Conservation (phyloP, 2,797 vertebrate species). For the Salmo trutta region DNA sequence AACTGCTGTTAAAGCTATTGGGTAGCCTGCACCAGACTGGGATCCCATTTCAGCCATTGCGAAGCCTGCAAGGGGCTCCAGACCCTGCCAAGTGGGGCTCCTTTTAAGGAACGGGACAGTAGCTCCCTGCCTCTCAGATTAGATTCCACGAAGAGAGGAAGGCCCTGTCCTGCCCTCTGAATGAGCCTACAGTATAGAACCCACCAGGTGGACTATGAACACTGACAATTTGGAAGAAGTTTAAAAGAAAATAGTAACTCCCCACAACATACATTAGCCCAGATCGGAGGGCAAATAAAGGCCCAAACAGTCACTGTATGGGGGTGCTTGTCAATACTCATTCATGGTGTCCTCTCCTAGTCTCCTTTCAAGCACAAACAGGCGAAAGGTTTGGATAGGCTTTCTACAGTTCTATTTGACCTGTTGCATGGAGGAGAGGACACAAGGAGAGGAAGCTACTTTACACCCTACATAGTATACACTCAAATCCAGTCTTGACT, state of each 20-base stretch:
- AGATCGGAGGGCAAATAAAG: background rate
- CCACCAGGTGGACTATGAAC: background rate
- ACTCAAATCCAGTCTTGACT: conserved; percentile 53
- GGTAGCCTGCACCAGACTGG: conserved; percentile 47
- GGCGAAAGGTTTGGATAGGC: background rate
- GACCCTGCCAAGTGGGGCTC: conserved; percentile 61
- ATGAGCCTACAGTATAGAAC: too few relatives aligned
- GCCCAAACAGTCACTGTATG: background rate
- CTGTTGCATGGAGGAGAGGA: background rate
- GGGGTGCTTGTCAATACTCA: background rate
- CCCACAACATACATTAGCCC: background rate
- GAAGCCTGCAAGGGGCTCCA: conserved; percentile 38
- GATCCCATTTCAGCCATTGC: conserved; percentile 68
- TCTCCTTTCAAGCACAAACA: background rate
- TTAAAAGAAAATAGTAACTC: background rate
- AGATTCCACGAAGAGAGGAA: conserved; percentile 29
- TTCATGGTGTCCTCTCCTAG: background rate
- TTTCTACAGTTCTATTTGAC: background rate
- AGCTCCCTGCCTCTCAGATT: too few relatives aligned
- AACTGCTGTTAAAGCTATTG: conserved; percentile 40
- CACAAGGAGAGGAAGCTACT: background rate
- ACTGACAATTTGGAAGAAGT: background rate
- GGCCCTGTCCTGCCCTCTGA: background rate
- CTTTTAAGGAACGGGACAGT: conserved; percentile 68
- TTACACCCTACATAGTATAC: background rate